Conservation (phyloP, 2,113 vertebrate species). For the Sterna hirundo region DNA sequence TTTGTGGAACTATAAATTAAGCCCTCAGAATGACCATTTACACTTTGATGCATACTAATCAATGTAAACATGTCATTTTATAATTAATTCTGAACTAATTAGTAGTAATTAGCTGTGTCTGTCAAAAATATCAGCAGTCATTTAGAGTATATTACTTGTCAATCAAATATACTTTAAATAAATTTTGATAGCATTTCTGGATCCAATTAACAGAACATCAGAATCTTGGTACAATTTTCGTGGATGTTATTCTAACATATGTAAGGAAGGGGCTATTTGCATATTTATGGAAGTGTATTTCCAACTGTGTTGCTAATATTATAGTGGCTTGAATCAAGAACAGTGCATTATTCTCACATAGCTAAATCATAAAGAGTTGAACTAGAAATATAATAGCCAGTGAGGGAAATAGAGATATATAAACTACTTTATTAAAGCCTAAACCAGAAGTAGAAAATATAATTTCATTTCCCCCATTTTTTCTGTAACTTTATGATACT, state of each 20-base stretch:
- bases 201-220: constrained; percentile 12
- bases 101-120: constrained; percentile 16
- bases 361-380: not conserved
- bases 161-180: constrained; percentile 27
- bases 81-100: constrained; percentile 52
- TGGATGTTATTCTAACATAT: not conserved
- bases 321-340: not conserved
- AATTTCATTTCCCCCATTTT: not conserved
- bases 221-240: not conserved
- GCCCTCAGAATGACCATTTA: constrained; percentile 32
- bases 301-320: not conserved
- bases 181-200: not conserved
- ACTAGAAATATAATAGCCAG: not conserved
- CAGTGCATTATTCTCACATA: not conserved
- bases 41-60: constrained; percentile 19
- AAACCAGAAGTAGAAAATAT: not conserved
- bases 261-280: not conserved
- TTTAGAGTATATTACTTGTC: not conserved
- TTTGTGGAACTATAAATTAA: not conserved
- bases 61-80: not conserved
- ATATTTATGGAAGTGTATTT: not conserved
- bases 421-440: not conserved
- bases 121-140: constrained; percentile 27
- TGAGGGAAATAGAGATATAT: not conserved
- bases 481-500: not conserved